phyloP scores from a whole-genome alignment of 2,797 vertebrate genomes.

The Spinus pinus region DNA sequence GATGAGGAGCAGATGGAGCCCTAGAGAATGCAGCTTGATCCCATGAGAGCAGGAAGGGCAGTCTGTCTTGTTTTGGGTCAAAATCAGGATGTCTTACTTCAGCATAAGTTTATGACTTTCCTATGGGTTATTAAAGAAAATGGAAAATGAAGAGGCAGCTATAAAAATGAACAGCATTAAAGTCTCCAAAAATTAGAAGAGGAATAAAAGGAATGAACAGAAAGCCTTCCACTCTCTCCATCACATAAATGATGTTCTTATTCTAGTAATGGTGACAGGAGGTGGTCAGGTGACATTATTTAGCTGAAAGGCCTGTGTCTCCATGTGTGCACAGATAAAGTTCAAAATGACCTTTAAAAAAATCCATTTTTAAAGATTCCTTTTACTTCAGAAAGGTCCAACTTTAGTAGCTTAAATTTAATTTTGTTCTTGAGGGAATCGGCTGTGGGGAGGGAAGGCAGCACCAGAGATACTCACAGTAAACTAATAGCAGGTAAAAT shows the following conservation, averaged over 20 bases:
- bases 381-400: constrained; percentile 63
- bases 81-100: not conserved
- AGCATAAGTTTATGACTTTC: not conserved
- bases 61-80: not conserved
- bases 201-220: not conserved
- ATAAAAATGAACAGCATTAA: not conserved
- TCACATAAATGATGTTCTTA: constrained; percentile 54
- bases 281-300: constrained; percentile 64
- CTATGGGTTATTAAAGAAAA: not conserved
- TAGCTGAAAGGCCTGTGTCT: constrained; percentile 47
- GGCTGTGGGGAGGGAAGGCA: not conserved
- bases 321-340: constrained; percentile 56
- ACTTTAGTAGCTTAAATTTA: constrained; percentile 69
- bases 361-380: constrained; percentile 74
- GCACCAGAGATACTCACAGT: not conserved
- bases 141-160: not conserved
- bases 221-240: not conserved
- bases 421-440: constrained; percentile 63
- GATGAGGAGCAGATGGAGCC: not conserved
- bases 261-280: constrained; percentile 57
- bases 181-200: not conserved
- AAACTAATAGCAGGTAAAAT: constrained; percentile 63
- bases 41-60: not conserved
- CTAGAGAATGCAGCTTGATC: not conserved
- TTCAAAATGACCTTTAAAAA: constrained; percentile 75